These are phyloP conservation scores for Sipha flava DNA, from an alignment of 1,140 invertebrate species.

Conservation along the genomic window DNA sequence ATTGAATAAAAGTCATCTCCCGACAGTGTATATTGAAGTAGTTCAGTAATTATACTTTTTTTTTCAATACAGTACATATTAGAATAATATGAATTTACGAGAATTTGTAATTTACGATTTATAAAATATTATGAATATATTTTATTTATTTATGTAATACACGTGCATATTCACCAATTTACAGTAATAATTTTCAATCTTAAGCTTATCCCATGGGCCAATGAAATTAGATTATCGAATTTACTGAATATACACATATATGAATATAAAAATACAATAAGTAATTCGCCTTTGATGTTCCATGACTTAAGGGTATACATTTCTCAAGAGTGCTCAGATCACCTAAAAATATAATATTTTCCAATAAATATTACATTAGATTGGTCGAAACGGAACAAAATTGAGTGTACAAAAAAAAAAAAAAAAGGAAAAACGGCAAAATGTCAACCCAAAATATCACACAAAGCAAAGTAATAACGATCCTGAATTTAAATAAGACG, in stretches of 20 bases:
- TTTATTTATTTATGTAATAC: background rate
- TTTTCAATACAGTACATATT: background rate
- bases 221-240: background rate
- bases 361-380: background rate
- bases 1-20: background rate
- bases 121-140: background rate
- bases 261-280: background rate
- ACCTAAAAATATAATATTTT: background rate
- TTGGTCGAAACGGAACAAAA: background rate
- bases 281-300: background rate
- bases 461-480: background rate
- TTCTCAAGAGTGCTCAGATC: background rate
- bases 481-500: background rate
- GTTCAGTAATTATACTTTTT: background rate
- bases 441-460: background rate
- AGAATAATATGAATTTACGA: too few species aligned
- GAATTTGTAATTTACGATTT: background rate
- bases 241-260: background rate
- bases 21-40: background rate
- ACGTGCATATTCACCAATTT: too few species aligned
- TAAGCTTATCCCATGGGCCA: too few species aligned
- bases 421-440: background rate
- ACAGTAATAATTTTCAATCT: background rate
- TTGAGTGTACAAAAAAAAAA: background rate
- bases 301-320: background rate